Evolutionary conservation across 53 echinoderm and acorn worm genomes (phyloP).

Genomic region (Echinarachnius parma): DNA sequence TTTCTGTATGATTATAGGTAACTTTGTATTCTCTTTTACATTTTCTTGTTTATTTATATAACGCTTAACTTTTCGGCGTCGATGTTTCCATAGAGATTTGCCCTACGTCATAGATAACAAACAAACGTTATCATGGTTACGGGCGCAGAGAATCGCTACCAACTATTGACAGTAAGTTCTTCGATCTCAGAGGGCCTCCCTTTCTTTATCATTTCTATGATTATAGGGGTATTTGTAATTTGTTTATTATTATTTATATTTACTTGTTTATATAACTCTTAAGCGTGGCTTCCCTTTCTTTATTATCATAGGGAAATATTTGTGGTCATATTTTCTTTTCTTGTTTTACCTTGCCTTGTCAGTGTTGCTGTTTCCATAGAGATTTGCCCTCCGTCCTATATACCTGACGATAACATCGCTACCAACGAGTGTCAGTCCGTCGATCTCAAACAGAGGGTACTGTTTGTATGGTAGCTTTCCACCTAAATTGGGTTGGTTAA

Average conservation of each 20-base stretch:
- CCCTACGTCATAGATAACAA: constrained; percentile 45
- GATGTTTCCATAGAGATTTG: constrained; percentile 19
- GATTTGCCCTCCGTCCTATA: constrained; percentile 35
- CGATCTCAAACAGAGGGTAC: constrained; percentile 58
- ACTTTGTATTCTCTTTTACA: too few species aligned
- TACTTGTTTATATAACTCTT: too few species aligned
- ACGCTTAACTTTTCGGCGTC: constrained; percentile 4
- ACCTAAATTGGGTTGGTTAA: too few species aligned
- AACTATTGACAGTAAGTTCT: constrained; percentile 59
- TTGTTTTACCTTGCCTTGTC: constrained; percentile 25
- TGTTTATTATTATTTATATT: too few species aligned
- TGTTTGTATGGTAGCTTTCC: constrained; percentile 57
- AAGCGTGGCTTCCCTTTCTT: too few species aligned
- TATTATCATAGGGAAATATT: too few species aligned
- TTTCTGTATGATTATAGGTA: too few species aligned
- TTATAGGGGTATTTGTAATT: too few species aligned
- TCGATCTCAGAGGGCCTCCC: constrained; percentile 55
- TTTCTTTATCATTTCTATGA: too few species aligned
- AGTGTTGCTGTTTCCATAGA: constrained; percentile 8
- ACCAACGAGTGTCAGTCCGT: constrained; percentile 63
- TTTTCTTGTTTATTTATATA: too few species aligned
- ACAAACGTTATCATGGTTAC: too few species aligned
- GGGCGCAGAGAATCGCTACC: constrained; percentile 39
- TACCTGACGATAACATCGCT: constrained; percentile 41
- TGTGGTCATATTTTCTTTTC: too few species aligned